These are phyloP conservation scores for Microcebus tavaratra DNA, from an alignment of 2,113 vertebrate genomes.

Conservation along the genomic window DNA sequence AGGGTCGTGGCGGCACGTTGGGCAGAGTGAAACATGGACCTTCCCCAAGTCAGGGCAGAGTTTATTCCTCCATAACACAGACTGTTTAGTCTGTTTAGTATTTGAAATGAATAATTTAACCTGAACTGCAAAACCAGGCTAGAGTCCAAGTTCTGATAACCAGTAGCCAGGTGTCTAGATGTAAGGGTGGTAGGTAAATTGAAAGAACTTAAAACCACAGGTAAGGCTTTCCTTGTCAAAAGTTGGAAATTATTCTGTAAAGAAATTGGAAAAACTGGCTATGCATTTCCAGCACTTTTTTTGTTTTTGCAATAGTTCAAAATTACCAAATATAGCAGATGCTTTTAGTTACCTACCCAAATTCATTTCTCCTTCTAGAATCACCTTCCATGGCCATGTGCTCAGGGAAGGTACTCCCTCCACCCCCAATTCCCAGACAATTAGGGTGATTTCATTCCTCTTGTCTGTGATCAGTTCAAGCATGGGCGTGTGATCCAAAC, in stretches of 20 bases:
- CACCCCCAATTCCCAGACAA: not conserved
- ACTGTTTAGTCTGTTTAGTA: not conserved
- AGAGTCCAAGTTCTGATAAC: not conserved
- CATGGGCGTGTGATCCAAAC: not conserved
- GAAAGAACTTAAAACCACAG: not conserved
- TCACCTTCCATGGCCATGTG: not conserved
- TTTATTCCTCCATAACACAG: not conserved
- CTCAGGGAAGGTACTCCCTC: not conserved
- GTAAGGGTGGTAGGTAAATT: not conserved
- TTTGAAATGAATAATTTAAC: slow-evolving; percentile 26
- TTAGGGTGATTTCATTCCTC: not conserved
- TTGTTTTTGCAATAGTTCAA: not conserved
- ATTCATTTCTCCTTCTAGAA: not conserved
- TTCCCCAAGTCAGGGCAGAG: not conserved
- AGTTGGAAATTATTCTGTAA: slow-evolving; percentile 17
- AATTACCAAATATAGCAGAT: not conserved
- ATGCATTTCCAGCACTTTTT: not conserved
- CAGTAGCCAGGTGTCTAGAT: not conserved
- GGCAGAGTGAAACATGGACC: not conserved
- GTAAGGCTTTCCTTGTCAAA: not conserved
- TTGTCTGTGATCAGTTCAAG: not conserved
- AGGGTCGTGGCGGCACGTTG: not conserved
- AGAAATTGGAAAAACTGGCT: not conserved
- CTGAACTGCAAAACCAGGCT: not conserved
- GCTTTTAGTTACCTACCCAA: not conserved